Percentiles rank a stretch among this genome's conserved stretches.
Evolutionary conservation across 1,140 invertebrate species (phyloP).

Genomic region (Battus philenor): DNA sequence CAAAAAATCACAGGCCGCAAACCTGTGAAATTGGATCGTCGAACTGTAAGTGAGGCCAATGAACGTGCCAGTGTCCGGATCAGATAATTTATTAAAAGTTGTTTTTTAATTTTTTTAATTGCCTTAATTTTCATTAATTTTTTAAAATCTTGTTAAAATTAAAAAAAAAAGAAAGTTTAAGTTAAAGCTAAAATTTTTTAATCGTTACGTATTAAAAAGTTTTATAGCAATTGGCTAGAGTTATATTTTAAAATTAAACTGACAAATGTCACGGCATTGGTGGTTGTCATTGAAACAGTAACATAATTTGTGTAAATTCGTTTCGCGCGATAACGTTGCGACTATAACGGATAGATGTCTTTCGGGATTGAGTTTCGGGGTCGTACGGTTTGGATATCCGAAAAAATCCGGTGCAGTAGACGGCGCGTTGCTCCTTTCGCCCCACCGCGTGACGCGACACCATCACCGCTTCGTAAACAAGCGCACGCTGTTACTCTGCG

Average conservation of each 20-base stretch:
- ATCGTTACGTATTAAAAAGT: no score
- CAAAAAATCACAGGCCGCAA: constrained; percentile 49
- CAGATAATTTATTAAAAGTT: constrained; percentile 34
- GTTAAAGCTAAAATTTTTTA: no score
- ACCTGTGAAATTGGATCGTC: constrained; percentile 67
- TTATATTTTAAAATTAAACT: no score
- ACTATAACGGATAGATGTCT: constrained; percentile 7
- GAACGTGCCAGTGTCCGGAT: constrained; percentile 45
- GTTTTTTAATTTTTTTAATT: no score
- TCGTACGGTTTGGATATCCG: constrained; percentile 17
- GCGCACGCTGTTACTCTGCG: constrained; percentile 34
- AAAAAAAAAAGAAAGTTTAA: no score
- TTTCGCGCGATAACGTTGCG: constrained; percentile 10
- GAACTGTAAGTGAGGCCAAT: constrained; percentile 61
- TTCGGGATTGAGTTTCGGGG: not conserved
- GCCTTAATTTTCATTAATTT: no score
- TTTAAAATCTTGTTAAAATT: no score
- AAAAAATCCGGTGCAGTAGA: constrained; percentile 28
- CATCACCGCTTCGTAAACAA: constrained; percentile 37
- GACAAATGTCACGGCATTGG: no score
- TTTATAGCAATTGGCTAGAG: no score
- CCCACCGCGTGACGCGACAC: constrained; percentile 36
- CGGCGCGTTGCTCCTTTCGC: constrained; percentile 37
- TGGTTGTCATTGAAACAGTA: not conserved
- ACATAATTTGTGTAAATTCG: constrained; percentile 5